Base-by-base conservation (phyloP, 2,113 vertebrate genomes). In the Eulemur rufifrons region DNA sequence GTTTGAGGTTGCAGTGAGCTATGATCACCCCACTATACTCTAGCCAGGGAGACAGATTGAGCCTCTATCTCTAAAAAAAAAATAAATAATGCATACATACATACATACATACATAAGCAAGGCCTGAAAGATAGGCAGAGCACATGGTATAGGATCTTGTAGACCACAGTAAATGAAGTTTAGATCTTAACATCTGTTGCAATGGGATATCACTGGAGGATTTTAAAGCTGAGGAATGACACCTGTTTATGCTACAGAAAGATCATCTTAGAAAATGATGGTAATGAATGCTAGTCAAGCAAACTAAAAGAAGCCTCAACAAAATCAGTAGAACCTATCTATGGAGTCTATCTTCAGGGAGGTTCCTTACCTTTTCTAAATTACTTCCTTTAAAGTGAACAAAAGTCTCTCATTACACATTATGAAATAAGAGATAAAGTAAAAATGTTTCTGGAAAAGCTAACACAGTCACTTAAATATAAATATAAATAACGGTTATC, bases 361-460 rank as follows among this genome's bases (percentile, higher is more conserved):
- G 32, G 23, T 56, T 63, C 73, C 17, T 64, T 69, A 25, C 27
- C 39, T 68, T 85, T 52, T 69, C 73, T n/a, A 82, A 86, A 95
- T 37, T 88, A 71, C 29, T 92, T 81, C 77, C 86, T 94, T 92
- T 63, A 64, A 68, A 89, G 82, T 81, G 39, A 91, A 88, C 73
- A 86, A 66, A 77, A 83, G n/a, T 32, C 13, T 94, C 29, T 81
- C 47, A 90, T 42, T 74, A 78, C 11, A 90, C 8, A 59, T 76
- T 32, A 15, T 45, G 63, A 95, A 90, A 91, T 61, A 59, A 91
- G 78, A 32, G 17, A 47, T 59, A 61, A 89, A 89, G 61, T 74
- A 37, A 63, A 92, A 97, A 86, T 63, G 64, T 59, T 39, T 86
- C 50, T 45, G 23, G 54, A 84, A 90, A 17, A 80, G 32, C 29